Evolutionary conservation across 2,113 vertebrate species (phyloP), one percentile per base, ranked within the genome.

Genomic region (Mandrillus leucophaeus): DNA sequence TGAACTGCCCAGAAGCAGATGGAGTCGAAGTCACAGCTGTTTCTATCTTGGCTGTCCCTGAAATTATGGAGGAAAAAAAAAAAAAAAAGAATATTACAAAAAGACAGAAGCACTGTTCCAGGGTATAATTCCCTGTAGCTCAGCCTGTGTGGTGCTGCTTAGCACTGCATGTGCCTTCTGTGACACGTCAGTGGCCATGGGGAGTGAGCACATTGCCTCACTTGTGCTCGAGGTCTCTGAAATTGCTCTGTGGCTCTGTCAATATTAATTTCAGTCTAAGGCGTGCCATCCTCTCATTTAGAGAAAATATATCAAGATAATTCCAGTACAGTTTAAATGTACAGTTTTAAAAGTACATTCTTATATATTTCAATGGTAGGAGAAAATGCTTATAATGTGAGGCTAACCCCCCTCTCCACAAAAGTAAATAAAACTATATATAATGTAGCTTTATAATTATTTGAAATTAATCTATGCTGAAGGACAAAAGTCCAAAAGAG

Each of bases 31-130:
- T 98, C 81, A 93, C 98, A 40, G 98, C 83, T 52, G 98, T 79
- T 80, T 99, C 99, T 0, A 97, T 55, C 98, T 99, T 99, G 61
- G 98, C 23, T 0, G 92, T 7, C 9, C 98, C 99, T 99, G 97
- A 95, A 97, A 95, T 95, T 3, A 96, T 25, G 93, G 90, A 38
- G 30, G 72, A 83, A 97, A 88, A 86, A 13, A 70, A 85, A 48
- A 88, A 61, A 30, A 91, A 86, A 6, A 72, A 88, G 43, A 88
- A 64, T 35, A n/a, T 94, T 55, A 80, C 16, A 61, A 72, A 64
- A 82, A 90, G 10, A 6, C 40, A 90, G 66, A 75, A 90, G 88
- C 16, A 40, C 16, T 4, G 0, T 16, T 86, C 23, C 13, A 27
- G 40, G n/a, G 1, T 48, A 38, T 20, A 22, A 23, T 27, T 64